Base-by-base conservation (phyloP, 2,797 vertebrate species). In the Brachyrhaphis roseni region DNA sequence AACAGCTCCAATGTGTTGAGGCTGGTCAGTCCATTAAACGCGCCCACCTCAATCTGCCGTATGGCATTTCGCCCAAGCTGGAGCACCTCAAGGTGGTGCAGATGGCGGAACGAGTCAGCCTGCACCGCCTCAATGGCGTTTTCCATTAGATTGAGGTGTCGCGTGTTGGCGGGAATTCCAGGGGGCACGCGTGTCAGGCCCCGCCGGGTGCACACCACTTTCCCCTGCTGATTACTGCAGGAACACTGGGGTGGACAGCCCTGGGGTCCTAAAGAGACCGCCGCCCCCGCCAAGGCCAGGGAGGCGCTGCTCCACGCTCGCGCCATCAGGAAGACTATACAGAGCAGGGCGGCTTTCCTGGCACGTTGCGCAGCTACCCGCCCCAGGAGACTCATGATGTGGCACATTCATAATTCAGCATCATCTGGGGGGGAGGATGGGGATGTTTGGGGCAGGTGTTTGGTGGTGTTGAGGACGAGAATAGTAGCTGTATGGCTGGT, bases 381-480 rank as follows among this genome's bases (percentile, higher is more conserved):
- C 97, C 97, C 96, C 97, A 97, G 96, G 97, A 98, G 97, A 98
- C 96, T 99, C 98, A 99, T 99, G 97, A 95, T 99, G 98, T 98
- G 97, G 97, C 98, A 97, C 97, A 96, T 96, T 98, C 98, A 99
- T 99, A 98, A 96, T 98, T 97, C 97, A 97, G 96, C 97, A 98
- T 97, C 96, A 97, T 97, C 96, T 95, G 97, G 97, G 96, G 95
- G 95, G 90, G 86, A 84, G 92, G 90, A 82, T 90, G 90, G 88
- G 90, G 91, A 84, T 84, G 89, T 89, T 91, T 87, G 75, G 82
- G 87, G 77, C 90, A 94, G 95, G 91, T 89, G 79, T 88, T 82
- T 86, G 86, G 85, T 91, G 87, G 84, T 70, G 89, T 86, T 82
- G 82, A 84, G 81, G 70, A 82, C 62, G 78, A 78, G 77, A 82